These are phyloP conservation scores for Tapirus indicus DNA, from an alignment of 2,797 vertebrate genomes.

Conservation along the genomic window DNA sequence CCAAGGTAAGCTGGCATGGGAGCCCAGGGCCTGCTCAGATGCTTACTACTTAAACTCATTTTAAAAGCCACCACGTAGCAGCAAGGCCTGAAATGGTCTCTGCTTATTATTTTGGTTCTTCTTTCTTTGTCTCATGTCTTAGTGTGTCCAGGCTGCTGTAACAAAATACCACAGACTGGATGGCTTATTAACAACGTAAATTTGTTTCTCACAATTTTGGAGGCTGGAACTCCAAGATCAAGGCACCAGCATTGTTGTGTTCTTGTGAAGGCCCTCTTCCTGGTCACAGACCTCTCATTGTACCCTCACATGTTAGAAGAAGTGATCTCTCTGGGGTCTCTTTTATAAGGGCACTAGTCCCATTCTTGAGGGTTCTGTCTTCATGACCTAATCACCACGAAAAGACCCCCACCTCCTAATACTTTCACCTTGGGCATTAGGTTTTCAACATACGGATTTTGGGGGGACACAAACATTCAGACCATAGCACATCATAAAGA, in stretches of 20 bases:
- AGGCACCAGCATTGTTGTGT: background rate
- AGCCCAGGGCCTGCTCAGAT: background rate
- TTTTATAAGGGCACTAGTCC: background rate
- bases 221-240: background rate
- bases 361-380: background rate
- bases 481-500: background rate
- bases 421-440: background rate
- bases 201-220: background rate
- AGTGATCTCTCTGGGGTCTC: background rate
- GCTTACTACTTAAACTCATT: background rate
- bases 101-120: background rate
- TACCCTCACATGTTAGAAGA: background rate
- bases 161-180: background rate
- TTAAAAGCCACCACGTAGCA: background rate
- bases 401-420: background rate
- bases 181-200: background rate
- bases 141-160: background rate
- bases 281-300: background rate
- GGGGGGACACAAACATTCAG: background rate
- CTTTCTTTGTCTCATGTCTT: background rate
- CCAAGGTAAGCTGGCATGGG: slow-evolving; percentile 82
- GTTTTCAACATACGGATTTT: background rate
- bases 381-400: background rate
- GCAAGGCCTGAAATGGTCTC: background rate
- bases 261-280: background rate